A percentile compares a stretch with the other conserved stretches of the same genome.
Evolutionary conservation across 2,888 invertebrate genomes (phyloP).

Genomic region (Drosophila austrosaltans): DNA sequence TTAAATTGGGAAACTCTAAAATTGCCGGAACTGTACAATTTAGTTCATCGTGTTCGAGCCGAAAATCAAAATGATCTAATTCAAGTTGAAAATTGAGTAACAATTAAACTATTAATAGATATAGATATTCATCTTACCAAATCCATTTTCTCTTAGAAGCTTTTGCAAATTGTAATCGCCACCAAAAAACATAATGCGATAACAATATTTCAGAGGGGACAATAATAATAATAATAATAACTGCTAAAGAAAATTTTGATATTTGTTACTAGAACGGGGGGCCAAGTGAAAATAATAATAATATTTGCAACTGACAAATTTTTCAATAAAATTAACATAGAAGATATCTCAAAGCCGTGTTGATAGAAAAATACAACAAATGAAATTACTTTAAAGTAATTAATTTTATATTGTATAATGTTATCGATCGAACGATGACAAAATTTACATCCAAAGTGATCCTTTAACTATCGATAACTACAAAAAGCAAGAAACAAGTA

Average conservation of each 20-base stretch:
- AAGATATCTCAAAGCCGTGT: background rate
- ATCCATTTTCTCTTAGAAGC: slow-evolving; percentile 11
- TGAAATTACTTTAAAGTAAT: too few relatives aligned
- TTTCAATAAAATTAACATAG: background rate
- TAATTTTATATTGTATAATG: too few relatives aligned
- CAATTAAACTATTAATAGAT: background rate
- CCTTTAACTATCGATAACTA: too few relatives aligned
- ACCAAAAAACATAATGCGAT: background rate
- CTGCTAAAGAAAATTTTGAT: slow-evolving; percentile 8
- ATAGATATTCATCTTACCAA: slow-evolving; percentile 18
- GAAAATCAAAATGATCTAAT: slow-evolving; percentile 8
- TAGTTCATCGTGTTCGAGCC: slow-evolving; percentile 17
- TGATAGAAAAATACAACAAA: background rate
- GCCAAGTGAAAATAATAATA: background rate
- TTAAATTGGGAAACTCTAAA: slow-evolving; percentile 92
- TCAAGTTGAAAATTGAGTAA: background rate
- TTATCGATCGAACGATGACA: too few relatives aligned
- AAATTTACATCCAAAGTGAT: too few relatives aligned
- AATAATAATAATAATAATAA: background rate
- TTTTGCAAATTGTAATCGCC: slow-evolving; percentile 6
- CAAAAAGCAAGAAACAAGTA: too few relatives aligned
- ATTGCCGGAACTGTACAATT: slow-evolving; percentile 92
- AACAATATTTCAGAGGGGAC: background rate
- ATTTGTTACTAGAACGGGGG: background rate
- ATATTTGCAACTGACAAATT: background rate